Percentiles rank a stretch among this genome's conserved stretches.
These are phyloP conservation scores for Cataglyphis livida DNA, from an alignment of 2,888 invertebrate species.

Conservation along the genomic window DNA sequence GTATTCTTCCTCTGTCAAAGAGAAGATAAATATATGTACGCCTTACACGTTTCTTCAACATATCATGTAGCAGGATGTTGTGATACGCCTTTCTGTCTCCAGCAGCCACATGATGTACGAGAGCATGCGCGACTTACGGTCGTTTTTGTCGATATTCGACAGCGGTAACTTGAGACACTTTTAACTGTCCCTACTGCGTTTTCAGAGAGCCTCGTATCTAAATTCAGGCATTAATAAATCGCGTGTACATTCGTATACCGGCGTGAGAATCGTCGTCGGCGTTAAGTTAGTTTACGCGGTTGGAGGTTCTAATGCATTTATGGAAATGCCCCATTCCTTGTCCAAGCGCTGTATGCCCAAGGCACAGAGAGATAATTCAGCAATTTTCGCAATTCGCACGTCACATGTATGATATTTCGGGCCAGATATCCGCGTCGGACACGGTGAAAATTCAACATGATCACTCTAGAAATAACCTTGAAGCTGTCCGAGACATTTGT, in stretches of 20 bases:
- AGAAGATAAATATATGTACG: background rate
- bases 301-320: conserved; percentile 79
- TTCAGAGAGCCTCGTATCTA: conserved; percentile 79
- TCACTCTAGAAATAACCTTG: conserved; percentile 38
- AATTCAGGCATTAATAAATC: conserved; percentile 83
- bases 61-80: conserved; percentile 62
- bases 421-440: conserved; percentile 39
- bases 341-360: conserved; percentile 75
- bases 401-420: conserved; percentile 55
- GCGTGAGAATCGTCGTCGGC: conserved; percentile 64
- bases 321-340: conserved; percentile 80
- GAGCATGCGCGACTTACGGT: conserved; percentile 77
- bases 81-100: conserved; percentile 57
- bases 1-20: background rate
- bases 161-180: conserved; percentile 76
- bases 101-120: conserved; percentile 57
- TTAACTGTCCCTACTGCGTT: conserved; percentile 73
- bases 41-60: conserved; percentile 39
- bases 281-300: conserved; percentile 79
- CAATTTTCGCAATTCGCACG: conserved; percentile 67
- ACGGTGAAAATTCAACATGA: conserved; percentile 46
- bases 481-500: conserved; percentile 20
- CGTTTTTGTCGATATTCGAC: conserved; percentile 80
- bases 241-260: conserved; percentile 68
- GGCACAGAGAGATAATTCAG: conserved; percentile 75